Evolutionary conservation across 2,797 vertebrate genomes (phyloP).

Genomic region (Cryptoblepharus egeriae): DNA sequence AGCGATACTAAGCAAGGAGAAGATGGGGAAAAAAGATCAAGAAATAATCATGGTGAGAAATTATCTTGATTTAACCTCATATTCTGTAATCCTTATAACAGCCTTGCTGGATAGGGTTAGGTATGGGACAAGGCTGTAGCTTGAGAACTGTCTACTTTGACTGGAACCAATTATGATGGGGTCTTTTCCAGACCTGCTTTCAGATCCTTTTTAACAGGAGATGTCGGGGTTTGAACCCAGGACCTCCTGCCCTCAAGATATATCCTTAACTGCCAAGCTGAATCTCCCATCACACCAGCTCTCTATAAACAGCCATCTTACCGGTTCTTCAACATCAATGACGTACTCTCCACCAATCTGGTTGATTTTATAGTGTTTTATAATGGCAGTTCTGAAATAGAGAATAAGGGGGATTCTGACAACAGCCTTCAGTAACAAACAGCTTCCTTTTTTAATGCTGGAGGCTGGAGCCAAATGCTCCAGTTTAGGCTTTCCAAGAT

Average conservation of each 20-base stretch:
- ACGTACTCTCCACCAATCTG: constrained; percentile 66
- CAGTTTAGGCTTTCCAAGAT: neutral
- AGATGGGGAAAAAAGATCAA: neutral
- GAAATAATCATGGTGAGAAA: too few relatives aligned
- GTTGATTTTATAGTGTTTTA: constrained; percentile 83
- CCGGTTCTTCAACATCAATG: constrained; percentile 82
- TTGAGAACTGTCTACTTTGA: too few relatives aligned
- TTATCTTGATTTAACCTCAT: neutral
- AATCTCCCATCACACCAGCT: neutral
- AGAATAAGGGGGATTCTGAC: neutral
- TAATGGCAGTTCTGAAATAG: constrained; percentile 53
- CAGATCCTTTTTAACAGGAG: neutral
- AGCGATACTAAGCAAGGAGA: constrained; percentile 70
- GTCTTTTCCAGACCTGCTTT: neutral
- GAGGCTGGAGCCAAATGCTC: too few relatives aligned
- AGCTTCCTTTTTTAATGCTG: too few relatives aligned
- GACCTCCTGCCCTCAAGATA: neutral
- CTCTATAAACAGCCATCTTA: constrained; percentile 66
- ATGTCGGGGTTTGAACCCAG: neutral
- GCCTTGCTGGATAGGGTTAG: too few relatives aligned
- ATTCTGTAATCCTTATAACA: too few relatives aligned
- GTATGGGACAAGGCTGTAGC: too few relatives aligned
- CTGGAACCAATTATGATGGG: too few relatives aligned
- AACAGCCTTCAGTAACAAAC: neutral
- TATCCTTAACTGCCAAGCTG: neutral